Conservation (phyloP, 1,140 invertebrate genomes). For the Drosophila bocki region DNA sequence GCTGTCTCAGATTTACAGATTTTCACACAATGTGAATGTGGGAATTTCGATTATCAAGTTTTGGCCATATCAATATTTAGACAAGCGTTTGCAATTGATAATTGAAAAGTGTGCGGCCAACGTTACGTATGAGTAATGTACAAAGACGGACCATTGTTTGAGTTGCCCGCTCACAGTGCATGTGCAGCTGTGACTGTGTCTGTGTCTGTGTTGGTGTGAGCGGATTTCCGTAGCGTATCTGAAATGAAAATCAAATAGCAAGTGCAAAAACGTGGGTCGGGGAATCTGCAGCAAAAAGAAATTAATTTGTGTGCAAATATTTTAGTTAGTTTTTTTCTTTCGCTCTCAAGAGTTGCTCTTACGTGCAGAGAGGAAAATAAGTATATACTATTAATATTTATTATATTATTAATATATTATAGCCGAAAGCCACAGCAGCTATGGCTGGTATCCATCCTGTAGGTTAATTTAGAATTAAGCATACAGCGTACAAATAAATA, state of each 20-base stretch:
- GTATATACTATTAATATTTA: not conserved
- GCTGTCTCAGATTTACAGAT: constrained; percentile 31
- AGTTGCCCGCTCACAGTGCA: constrained; percentile 13
- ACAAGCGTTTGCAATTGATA: constrained; percentile 60
- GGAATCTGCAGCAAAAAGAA: constrained; percentile 27
- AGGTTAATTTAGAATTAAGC: too few species aligned
- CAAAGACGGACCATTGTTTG: constrained; percentile 46
- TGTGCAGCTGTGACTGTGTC: constrained; percentile 13
- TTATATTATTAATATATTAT: too few species aligned
- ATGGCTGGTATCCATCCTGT: too few species aligned
- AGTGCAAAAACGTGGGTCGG: constrained; percentile 16
- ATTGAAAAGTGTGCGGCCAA: constrained; percentile 59
- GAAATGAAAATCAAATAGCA: constrained; percentile 60
- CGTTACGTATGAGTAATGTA: constrained; percentile 56
- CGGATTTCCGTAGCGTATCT: constrained; percentile 47
- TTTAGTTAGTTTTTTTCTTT: constrained; percentile 28
- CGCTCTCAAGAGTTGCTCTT: not conserved
- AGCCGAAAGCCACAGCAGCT: too few species aligned
- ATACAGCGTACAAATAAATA: too few species aligned
- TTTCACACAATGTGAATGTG: constrained; percentile 3
- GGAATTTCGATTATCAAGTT: constrained; percentile 55
- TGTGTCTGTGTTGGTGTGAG: constrained; percentile 22
- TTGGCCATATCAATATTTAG: constrained; percentile 55
- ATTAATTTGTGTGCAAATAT: constrained; percentile 63
- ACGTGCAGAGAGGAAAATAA: not conserved